Evolutionary conservation across 2,797 vertebrate species (phyloP), one percentile per base, ranked within the genome.

Genomic region (Lagorchestes hirsutus): DNA sequence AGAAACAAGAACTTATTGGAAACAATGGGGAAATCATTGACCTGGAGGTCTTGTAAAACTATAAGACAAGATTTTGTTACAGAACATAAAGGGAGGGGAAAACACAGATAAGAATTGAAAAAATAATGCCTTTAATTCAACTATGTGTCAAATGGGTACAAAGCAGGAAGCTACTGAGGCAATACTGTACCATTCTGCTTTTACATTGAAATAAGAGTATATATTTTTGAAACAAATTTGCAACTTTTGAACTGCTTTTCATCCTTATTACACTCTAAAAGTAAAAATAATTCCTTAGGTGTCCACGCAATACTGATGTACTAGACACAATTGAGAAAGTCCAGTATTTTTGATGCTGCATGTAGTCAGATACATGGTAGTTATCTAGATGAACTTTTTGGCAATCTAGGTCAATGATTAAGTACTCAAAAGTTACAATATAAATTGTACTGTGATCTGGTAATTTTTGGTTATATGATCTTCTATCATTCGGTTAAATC

Each of bases 401-500:
- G 55, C 27, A 90, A 93, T 94, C 94, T 93, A 82, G 31, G 24
- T 0, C n/a, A 93, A 46, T 59, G 31, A 31, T 90, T 54, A 95
- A 95, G 56, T 34, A 59, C 67, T 91, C 74, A 57, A 96, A 95
- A 95, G 93, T 90, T 87, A 92, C n/a, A 55, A 40, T 54, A 14
- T 67, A 46, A 2, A 54, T 1, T 31, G 54, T n/a, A 92, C 28
- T 87, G 55, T 94, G 18, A 9, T 94, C 94, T 90, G 62, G 29
- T 96, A 92, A 92, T 96, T 97, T 94, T 94, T 92, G 54, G 16
- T 90, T 90, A 54, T 92, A 54, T 3, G 2, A 92, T 1, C 22
- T 93, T 46, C 96, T 94, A 90, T 90, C 27, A 94, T 62, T 96
- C 56, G 55, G 8, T 57, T 94, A 95, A 9, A 62, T 90, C 54